phyloP scores from a whole-genome alignment of 2,113 vertebrate species.

The Mesocricetus auratus region DNA sequence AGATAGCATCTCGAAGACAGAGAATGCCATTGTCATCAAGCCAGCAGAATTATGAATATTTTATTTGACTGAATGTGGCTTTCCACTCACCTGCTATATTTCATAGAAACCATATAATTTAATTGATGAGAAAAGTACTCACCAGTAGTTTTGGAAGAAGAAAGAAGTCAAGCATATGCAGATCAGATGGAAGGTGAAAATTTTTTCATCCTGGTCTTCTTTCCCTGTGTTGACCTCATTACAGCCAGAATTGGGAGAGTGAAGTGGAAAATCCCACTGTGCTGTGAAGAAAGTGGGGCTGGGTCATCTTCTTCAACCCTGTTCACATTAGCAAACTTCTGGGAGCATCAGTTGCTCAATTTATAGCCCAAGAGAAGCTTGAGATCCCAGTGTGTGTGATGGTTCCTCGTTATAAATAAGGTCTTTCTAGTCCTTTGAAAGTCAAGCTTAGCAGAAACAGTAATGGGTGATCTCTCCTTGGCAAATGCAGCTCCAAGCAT shows the following conservation, averaged over 20 bases:
- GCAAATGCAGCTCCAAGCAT: background rate
- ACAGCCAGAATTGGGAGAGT: background rate
- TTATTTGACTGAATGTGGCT: background rate
- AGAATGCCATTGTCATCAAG: background rate
- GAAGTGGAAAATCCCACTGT: background rate
- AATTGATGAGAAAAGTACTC: background rate
- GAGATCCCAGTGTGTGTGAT: background rate
- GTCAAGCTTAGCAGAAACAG: background rate
- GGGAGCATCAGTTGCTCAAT: background rate
- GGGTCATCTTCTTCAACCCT: background rate
- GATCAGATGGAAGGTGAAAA: background rate
- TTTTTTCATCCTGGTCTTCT: background rate
- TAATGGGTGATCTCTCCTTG: background rate
- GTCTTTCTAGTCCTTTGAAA: background rate
- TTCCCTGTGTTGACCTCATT: background rate
- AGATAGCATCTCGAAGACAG: conserved; percentile 42
- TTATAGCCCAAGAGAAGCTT: background rate
- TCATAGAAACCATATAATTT: background rate
- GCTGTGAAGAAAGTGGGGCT: background rate
- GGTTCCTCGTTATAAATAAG: background rate
- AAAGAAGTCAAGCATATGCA: background rate
- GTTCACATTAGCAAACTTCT: background rate
- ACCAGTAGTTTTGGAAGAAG: background rate
- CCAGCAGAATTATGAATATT: conserved; percentile 6
- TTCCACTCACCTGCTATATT: background rate